Evolutionary conservation across 2,888 invertebrate genomes (phyloP).

Genomic region (Glaucopsyche alexis): DNA sequence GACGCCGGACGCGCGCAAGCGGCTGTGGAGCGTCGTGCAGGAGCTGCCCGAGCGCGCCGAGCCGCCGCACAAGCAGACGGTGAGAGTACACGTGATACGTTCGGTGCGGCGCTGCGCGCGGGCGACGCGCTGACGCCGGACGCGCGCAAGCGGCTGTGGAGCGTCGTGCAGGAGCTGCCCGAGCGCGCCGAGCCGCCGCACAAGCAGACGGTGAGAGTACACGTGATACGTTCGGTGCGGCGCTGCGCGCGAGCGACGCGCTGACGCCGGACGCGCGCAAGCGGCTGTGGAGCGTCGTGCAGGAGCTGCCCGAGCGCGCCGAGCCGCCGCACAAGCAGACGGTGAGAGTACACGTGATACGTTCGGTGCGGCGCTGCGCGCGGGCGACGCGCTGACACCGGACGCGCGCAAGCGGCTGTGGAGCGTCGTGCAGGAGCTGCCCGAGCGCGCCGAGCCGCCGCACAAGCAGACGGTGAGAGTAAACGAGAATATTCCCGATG

Average conservation of each 20-base stretch:
- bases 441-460: slow-evolving; percentile 41
- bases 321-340: slow-evolving; percentile 49
- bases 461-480: slow-evolving; percentile 56
- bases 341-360: slow-evolving; percentile 53
- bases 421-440: slow-evolving; percentile 61
- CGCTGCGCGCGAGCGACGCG: slow-evolving; percentile 58
- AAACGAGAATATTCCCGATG: too few relatives aligned
- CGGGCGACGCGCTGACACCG: slow-evolving; percentile 62
- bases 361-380: slow-evolving; percentile 66
- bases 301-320: slow-evolving; percentile 52
- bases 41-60: slow-evolving; percentile 50
- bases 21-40: slow-evolving; percentile 63
- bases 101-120: slow-evolving; percentile 65
- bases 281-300: slow-evolving; percentile 62
- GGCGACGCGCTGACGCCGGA: slow-evolving; percentile 64
- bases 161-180: slow-evolving; percentile 59
- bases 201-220: slow-evolving; percentile 53
- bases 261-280: slow-evolving; percentile 67
- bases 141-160: slow-evolving; percentile 65
- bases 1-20: slow-evolving; percentile 65
- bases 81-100: slow-evolving; percentile 55
- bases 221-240: slow-evolving; percentile 64
- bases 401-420: slow-evolving; percentile 65
- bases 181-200: slow-evolving; percentile 43
- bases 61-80: slow-evolving; percentile 50